Evolutionary conservation across 2,797 vertebrate genomes (phyloP), one percentile per base, ranked within the genome.

Genomic region (Hydrocynus forskahlii): DNA sequence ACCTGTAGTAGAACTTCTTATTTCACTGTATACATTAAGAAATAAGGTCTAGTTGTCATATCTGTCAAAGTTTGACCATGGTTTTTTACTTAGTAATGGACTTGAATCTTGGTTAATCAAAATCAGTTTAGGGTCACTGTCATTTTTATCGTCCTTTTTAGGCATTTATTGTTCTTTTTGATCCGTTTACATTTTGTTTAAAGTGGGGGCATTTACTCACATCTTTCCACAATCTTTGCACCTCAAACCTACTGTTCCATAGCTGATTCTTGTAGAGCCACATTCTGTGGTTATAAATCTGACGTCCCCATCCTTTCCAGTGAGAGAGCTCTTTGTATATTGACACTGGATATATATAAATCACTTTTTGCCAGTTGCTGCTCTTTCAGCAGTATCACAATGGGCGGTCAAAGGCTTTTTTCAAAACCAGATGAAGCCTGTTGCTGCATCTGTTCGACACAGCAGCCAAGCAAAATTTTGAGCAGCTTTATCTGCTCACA

Each of bases 241-340:
- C 60, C 60, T 29, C 23, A 29, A 14, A 29, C 23, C n/a, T 13
- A 29, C 29, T 29, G 60, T 62, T 62, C 60, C 23, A 62, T 62
- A 1, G 12, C 23, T 62, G 60, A 13, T 25, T 62, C 23, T 14
- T 29, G 60, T 62, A 29, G 59, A 10, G 21, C 21, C 59, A 60
- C 59, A 60, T 60, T 60, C 59, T 60, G 23, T 62, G 60, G 60
- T 29, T 62, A 62, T 62, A 62, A 62, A 62, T 62, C 60, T 59
- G 19, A 59, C n/a, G 8, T 62, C 60, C 60, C 23, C 23, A 5
- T 23, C 60, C 12, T 25, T 29, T 62, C 1, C 21, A 23, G 21
- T 12, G 23, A 62, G 59, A 62, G 7, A 2, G 57, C 57, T 59
- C 60, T 25, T 25, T 62, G 60, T 62, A 62, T 62, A 62, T 62